These are phyloP conservation scores for Leucophenga maculata DNA, from an alignment of 2,888 invertebrate species.

Conservation along the genomic window DNA sequence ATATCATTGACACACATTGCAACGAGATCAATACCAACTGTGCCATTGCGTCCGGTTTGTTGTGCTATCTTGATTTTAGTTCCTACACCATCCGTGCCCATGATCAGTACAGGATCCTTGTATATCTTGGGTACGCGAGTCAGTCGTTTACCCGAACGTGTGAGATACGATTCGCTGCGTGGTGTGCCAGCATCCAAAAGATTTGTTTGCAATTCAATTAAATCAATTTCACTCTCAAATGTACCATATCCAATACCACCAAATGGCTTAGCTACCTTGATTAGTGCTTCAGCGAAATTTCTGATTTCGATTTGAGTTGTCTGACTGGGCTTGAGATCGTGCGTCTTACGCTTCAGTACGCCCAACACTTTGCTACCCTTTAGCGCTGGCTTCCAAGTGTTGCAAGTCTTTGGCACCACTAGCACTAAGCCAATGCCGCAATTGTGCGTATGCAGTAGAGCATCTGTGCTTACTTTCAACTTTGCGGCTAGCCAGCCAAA, in stretches of 20 bases:
- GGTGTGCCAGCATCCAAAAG: constrained; percentile 35
- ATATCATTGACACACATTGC: constrained; percentile 99
- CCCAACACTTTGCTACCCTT: constrained; percentile 73
- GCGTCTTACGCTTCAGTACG: constrained; percentile 63
- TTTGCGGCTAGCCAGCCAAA: constrained; percentile 90
- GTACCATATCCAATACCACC: constrained; percentile 54
- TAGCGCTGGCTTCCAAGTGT: constrained; percentile 74
- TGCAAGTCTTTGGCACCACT: constrained; percentile 76
- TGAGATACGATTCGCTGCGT: constrained; percentile 57
- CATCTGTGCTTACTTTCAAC: constrained; percentile 81
- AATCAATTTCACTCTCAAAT: constrained; percentile 20
- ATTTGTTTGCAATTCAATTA: constrained; percentile 33
- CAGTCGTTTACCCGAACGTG: constrained; percentile 64
- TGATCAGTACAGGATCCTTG: constrained; percentile 88
- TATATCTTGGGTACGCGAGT: constrained; percentile 68
- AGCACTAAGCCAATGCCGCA: constrained; percentile 94
- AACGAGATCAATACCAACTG: constrained; percentile 94
- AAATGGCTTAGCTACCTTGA: constrained; percentile 68
- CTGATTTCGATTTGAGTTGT: constrained; percentile 74
- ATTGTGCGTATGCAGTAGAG: constrained; percentile 94
- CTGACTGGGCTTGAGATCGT: constrained; percentile 18
- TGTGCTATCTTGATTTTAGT: constrained; percentile 96
- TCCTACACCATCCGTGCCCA: constrained; percentile 98
- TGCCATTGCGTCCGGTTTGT: constrained; percentile 81
- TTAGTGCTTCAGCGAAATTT: constrained; percentile 80